Evolutionary conservation across 37 sponge, comb jelly and placozoan genomes (phyloP), one percentile per base, ranked within the genome.

Genomic region (Crambe crambe): DNA sequence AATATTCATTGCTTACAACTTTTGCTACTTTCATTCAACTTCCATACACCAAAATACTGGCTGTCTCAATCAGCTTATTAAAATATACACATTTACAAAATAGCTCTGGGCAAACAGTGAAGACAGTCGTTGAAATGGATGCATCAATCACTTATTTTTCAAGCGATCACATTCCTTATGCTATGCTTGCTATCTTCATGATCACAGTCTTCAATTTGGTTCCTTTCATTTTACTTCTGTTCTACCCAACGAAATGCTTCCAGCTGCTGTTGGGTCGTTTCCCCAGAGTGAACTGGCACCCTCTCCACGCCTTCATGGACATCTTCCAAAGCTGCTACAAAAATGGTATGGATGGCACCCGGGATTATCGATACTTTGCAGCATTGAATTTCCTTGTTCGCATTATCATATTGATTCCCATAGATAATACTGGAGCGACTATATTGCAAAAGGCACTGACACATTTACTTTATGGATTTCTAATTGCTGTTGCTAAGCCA

Each of bases 271-370:
- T 78, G 6, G 26, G 39, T 25, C 27, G 44, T 3, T 41, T 12
- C 32, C 12, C 1, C 3, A 10, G 35, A 6, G 12, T 6, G 12
- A 63, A 29, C 47, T 26, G 31, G 29, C 66, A 27, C 1, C 10
- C 34, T 30, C 30, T 78, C 1, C 78, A 75, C 22, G 56, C 39
- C 41, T 74, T 86, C 25, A 26, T 86, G 6, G 83, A 82, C 40
- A 62, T 44, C 0, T 91, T 83, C 63, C 80, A 91, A 57, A 83
- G 91, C 1, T 86, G 80, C 72, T 91, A 86, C 56, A 78, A 85
- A 36, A 72, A 91, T 64, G 86, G 86, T 20, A 86, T 66, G 3
- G 57, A 79, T 59, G 64, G 74, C 17, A 58, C 72, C 1, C 78
- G 72, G 21, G 77, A 86, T 51, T 83, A 37, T 63, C 74, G 87